Percentiles rank a stretch among this genome's conserved stretches.
phyloP scores from a whole-genome alignment of 2,888 invertebrate species.

The Pachydiplax longipennis region DNA sequence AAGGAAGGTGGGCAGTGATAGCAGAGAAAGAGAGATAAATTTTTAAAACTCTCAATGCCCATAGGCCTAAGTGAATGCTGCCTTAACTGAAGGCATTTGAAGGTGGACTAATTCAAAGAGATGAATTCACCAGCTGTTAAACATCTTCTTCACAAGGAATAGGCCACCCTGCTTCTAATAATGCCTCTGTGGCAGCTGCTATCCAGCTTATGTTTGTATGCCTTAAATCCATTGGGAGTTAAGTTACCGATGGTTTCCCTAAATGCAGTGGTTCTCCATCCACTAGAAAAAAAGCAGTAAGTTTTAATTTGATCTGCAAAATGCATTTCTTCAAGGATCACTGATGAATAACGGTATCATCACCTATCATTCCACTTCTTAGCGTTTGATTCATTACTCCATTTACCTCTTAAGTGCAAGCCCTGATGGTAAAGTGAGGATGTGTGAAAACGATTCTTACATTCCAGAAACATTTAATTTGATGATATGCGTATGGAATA shows the following conservation, averaged over 20 bases:
- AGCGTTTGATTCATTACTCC: conserved; percentile 40
- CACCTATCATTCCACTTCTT: conserved; percentile 35
- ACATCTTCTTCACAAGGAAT: not conserved
- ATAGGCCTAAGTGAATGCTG: conserved; percentile 13
- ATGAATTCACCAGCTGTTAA: not conserved
- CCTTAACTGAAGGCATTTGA: not conserved
- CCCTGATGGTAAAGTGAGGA: conserved; percentile 19
- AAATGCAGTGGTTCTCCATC: conserved; percentile 38
- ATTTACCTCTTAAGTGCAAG: conserved; percentile 25
- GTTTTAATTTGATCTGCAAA: conserved; percentile 30
- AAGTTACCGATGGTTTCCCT: conserved; percentile 23
- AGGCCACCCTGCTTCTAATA: conserved; percentile 38
- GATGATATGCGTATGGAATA: conserved; percentile 37
- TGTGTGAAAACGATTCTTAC: conserved; percentile 38
- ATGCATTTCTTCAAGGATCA: conserved; percentile 38
- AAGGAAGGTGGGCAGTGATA: conserved; percentile 33
- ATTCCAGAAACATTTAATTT: conserved; percentile 41
- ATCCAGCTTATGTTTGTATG: conserved; percentile 41
- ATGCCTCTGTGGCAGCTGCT: conserved; percentile 42
- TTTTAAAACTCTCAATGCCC: not conserved
- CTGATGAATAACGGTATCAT: conserved; percentile 35
- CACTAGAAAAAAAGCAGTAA: conserved; percentile 28
- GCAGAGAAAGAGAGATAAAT: not conserved
- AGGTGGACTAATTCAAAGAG: not conserved
- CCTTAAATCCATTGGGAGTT: conserved; percentile 34